A percentile compares a stretch with the other conserved stretches of the same genome.
Evolutionary conservation across 1,140 invertebrate species (phyloP).

Genomic region (Akabosia matsudoensis): DNA sequence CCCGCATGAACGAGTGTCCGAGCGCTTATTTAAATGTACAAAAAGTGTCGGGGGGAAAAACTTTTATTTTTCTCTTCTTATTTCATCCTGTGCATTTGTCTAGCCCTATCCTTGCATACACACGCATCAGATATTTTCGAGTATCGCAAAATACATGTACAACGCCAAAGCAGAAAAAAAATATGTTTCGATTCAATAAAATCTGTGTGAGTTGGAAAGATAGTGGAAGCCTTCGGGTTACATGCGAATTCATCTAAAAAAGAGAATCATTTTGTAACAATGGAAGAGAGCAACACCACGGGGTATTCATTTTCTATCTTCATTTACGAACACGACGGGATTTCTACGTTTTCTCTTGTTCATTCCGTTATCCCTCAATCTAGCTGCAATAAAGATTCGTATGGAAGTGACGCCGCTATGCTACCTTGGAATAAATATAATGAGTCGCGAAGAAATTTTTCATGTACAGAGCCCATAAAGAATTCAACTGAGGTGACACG

Average conservation of each 20-base stretch:
- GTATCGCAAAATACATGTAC: too few species aligned
- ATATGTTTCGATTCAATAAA: too few species aligned
- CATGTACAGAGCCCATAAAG: too few species aligned
- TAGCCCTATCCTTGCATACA: too few species aligned
- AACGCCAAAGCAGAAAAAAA: too few species aligned
- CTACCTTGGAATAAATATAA: not conserved
- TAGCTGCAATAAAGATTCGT: not conserved
- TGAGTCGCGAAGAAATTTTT: too few species aligned
- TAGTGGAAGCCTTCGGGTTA: not conserved
- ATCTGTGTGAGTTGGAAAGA: not conserved
- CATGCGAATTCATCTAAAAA: not conserved
- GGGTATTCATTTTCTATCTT: constrained; percentile 24
- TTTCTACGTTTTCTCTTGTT: not conserved
- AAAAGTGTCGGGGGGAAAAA: not conserved
- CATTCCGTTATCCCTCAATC: not conserved
- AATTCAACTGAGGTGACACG: too few species aligned
- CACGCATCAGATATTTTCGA: too few species aligned
- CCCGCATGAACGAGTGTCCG: constrained; percentile 10
- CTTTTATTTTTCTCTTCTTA: too few species aligned
- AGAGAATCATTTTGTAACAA: not conserved
- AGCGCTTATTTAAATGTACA: not conserved
- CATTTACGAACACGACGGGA: constrained; percentile 12
- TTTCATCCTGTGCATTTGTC: too few species aligned
- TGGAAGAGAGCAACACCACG: not conserved
- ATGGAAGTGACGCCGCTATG: not conserved